Evolutionary conservation across 2,888 invertebrate species (phyloP).

Genomic region (Scaeva pyrastri): DNA sequence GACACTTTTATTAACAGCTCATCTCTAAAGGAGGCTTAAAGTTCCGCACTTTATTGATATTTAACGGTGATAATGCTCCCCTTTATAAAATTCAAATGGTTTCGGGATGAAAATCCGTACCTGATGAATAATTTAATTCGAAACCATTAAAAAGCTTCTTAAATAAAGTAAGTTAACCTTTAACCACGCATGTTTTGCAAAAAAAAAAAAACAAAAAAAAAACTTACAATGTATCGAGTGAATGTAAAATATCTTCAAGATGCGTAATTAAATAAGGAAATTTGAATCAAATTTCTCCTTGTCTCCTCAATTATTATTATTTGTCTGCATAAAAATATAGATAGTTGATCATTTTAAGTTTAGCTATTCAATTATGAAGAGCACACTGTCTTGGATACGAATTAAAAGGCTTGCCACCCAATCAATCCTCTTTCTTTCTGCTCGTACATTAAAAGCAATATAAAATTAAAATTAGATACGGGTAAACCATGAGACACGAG

Average conservation of each 20-base stretch:
- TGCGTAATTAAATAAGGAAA: constrained; percentile 13
- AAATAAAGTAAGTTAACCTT: too few species aligned
- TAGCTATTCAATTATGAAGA: constrained; percentile 24
- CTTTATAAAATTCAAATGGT: too few species aligned
- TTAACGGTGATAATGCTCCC: too few species aligned
- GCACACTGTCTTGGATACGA: background rate
- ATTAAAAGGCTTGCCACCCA: constrained; percentile 18
- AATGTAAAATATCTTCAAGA: background rate
- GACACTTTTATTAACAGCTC: too few species aligned
- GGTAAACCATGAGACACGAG: background rate
- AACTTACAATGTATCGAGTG: constrained; percentile 17
- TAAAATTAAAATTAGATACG: constrained; percentile 31
- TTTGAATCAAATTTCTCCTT: constrained; percentile 30
- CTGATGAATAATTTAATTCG: too few species aligned
- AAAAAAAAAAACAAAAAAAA: background rate
- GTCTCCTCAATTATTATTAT: constrained; percentile 10
- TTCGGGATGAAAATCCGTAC: too few species aligned
- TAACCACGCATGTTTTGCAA: too few species aligned
- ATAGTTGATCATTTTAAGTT: constrained; percentile 18
- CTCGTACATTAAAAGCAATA: background rate
- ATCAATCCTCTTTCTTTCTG: constrained; percentile 8
- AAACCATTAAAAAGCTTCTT: too few species aligned
- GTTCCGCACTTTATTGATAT: too few species aligned
- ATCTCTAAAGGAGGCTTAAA: too few species aligned
- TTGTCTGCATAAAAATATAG: background rate